Evolutionary conservation across 1,140 invertebrate genomes (phyloP), one percentile per base, ranked within the genome.

Genomic region (Acromyrmex echinatior): DNA sequence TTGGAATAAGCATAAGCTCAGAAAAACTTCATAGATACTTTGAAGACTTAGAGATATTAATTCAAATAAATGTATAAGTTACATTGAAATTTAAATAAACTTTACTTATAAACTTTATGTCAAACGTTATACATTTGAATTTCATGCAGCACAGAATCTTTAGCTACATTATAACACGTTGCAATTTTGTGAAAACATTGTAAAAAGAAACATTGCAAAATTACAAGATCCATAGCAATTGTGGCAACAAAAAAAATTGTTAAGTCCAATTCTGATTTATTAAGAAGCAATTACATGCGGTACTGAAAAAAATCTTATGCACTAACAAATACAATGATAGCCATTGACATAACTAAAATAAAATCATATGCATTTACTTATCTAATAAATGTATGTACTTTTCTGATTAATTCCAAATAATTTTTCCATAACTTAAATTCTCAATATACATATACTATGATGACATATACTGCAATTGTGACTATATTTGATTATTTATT

Each of bases 61-160:
- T 39, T 65, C n/a, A 39, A 31, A 65, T 7, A 16, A 66, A 39
- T 66, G 10, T n/a, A 2, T 45, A 45, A 45, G 39, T 39, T 66
- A 66, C 18, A 39, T 35, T 65, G 35, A n/a, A 21, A 68, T 39
- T 35, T 68, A 21, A 45, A 68, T 49, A 68, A 45, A 45, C n/a
- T 68, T 45, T 21, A 68, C 35, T 66, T n/a, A 10, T 6, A 31
- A 63, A 63, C 18, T 45, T 68, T 21, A 45, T 21, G n/a, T 68
- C 35, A 45, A 68, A 68, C 39, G 9, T 68, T 68, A 68, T 4
- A 39, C 18, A 68, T 45, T 25, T 68, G 1, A 9, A 39, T 68
- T 68, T 68, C 65, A 68, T 68, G 65, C 65, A 45, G 65, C 31
- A 68, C 35, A 68, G 65, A 68, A 21, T 21, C 10, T 21, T 68